Evolutionary conservation across 1,140 invertebrate genomes (phyloP).

Genomic region (Ceratina calcarata): DNA sequence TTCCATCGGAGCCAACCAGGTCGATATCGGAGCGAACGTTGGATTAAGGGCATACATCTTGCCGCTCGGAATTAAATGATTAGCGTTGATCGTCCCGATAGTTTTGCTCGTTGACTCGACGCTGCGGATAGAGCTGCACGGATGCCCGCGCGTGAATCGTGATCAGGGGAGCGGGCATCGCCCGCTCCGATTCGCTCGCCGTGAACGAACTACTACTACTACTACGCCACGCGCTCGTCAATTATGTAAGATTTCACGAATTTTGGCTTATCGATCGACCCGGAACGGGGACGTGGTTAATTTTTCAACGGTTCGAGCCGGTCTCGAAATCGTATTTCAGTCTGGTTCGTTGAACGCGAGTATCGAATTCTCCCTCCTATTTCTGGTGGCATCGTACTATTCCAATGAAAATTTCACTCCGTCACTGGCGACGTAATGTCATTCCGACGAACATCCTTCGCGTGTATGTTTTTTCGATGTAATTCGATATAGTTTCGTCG

Average conservation of each 20-base stretch:
- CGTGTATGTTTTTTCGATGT: too few relatives aligned
- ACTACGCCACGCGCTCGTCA: slow-evolving; percentile 14
- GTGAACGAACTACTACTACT: too few relatives aligned
- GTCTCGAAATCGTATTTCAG: slow-evolving; percentile 9
- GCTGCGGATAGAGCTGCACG: neutral
- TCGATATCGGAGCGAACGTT: slow-evolving; percentile 16
- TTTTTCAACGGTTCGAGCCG: slow-evolving; percentile 18
- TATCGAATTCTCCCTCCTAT: neutral
- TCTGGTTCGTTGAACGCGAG: slow-evolving; percentile 28
- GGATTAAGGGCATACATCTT: neutral
- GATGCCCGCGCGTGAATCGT: neutral
- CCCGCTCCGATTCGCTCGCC: too few relatives aligned
- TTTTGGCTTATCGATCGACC: slow-evolving; percentile 34
- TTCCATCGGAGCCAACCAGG: neutral
- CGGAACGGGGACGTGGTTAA: slow-evolving; percentile 15
- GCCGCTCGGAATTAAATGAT: slow-evolving; percentile 34
- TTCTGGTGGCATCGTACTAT: too few relatives aligned
- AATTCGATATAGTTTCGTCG: neutral
- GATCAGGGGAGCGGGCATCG: too few relatives aligned
- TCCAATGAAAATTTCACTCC: too few relatives aligned
- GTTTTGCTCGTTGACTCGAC: slow-evolving; percentile 22
- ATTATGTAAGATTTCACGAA: slow-evolving; percentile 47
- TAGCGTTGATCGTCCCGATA: slow-evolving; percentile 12
- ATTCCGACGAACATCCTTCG: too few relatives aligned
- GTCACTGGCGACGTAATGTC: too few relatives aligned